Base-by-base conservation (phyloP, 2,113 vertebrate species). In the Syngnathus scovelli region DNA sequence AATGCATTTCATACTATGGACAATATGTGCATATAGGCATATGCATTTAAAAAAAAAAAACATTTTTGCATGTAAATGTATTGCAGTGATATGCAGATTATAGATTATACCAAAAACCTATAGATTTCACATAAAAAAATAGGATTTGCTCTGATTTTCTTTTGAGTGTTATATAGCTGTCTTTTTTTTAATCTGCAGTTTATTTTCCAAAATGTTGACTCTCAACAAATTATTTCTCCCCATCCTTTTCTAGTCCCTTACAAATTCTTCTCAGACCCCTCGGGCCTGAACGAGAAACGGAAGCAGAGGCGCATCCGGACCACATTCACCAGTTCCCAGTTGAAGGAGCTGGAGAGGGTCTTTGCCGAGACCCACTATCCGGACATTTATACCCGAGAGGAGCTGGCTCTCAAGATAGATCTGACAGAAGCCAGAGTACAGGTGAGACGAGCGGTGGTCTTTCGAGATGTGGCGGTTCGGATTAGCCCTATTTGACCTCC, bases 281-380 rank as follows among this genome's bases (percentile, higher is more conserved):
- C 94, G 1, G 93, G 93, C 62, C 90, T 98, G 81, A 95, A 95
- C 16, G 96, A 98, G 90, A 98, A 98, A 87, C 78, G 96, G 71
- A 98, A 98, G 86, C 96, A 97, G 92, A 84, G 95, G 52, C 91
- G 96, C 72, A 98, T 98, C 87, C 88, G 95, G 38, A 98, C 96
- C 10, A 98, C 96, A 0, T 98, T 98, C 92, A 98, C 95, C 52
- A 97, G 95, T 72, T 94, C 95, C 0, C 96, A 98, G 89, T 91
- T 98, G 62, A 98, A 98, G 82, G 96, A 98, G 88, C 88, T 98
- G 73, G 96, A 98, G 90, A 84, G 96, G 6, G 95, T 98, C 44
- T 98, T 98, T 16, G 95, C 96, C 0, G 96, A 98, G 87, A 98
- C 94, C 0, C 94, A 96, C 81, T 96, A 96, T 61, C 94, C 94